phyloP scores from a whole-genome alignment of 2,797 vertebrate genomes.

The Chloroceryle inda region DNA sequence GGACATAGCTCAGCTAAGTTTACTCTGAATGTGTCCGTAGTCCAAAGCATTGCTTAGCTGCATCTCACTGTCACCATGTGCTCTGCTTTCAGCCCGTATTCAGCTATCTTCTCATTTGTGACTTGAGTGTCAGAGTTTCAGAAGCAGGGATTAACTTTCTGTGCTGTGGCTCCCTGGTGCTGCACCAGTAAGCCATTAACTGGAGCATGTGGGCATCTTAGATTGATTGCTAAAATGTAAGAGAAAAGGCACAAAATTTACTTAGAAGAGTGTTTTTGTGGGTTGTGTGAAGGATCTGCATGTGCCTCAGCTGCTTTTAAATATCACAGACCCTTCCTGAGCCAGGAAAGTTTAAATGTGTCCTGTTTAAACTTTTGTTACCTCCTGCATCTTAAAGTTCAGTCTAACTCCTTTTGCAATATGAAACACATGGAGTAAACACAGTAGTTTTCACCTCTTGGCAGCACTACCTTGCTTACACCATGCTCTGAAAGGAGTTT shows the following conservation, averaged over 20 bases:
- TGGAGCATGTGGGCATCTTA: neutral
- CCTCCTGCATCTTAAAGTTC: neutral
- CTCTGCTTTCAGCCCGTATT: rapidly evolving
- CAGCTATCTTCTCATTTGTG: neutral
- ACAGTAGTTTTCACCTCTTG: neutral
- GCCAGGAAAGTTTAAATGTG: neutral
- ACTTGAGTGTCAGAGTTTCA: neutral
- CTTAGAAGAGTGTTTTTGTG: neutral
- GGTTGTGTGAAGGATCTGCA: neutral
- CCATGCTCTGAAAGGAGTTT: neutral
- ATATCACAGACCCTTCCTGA: neutral
- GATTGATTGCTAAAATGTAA: neutral
- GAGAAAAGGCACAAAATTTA: neutral
- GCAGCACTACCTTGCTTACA: neutral
- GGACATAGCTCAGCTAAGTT: rapidly evolving
- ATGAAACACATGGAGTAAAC: neutral
- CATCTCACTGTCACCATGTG: neutral
- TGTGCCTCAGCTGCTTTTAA: neutral
- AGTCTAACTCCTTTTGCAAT: neutral
- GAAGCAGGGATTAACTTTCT: neutral
- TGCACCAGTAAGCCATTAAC: neutral
- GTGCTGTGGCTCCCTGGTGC: neutral
- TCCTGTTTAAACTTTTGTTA: neutral
- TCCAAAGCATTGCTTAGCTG: neutral
- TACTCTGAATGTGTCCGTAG: neutral